Conservation (phyloP, 64 coral and sea anemone genomes). For the Stichodactyla mertensii region DNA sequence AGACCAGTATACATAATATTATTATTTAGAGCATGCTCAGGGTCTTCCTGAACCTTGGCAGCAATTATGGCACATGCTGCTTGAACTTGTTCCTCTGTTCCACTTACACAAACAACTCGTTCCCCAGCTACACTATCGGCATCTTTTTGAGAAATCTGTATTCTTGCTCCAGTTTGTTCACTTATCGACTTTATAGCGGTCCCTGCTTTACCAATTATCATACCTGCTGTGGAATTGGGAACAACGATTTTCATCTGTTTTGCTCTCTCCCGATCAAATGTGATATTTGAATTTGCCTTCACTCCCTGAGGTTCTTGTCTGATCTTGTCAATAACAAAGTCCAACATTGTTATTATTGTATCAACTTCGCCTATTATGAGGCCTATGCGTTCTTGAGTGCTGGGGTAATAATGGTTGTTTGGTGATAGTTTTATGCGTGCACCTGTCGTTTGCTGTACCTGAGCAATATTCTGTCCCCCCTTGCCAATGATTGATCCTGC, state of each 20-base stretch:
- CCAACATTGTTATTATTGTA: slow-evolving; percentile 85
- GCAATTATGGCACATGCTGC: slow-evolving; percentile 74
- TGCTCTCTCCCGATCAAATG: slow-evolving; percentile 77
- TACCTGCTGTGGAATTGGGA: slow-evolving; percentile 94
- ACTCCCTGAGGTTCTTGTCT: slow-evolving; percentile 77
- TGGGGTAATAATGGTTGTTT: slow-evolving; percentile 96
- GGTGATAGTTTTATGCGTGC: slow-evolving; percentile 94
- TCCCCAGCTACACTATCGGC: slow-evolving; percentile 85
- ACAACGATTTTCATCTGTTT: slow-evolving; percentile 96
- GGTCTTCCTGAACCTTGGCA: slow-evolving; percentile 90
- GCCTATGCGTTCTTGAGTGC: slow-evolving; percentile 93
- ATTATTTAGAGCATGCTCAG: slow-evolving; percentile 93
- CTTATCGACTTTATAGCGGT: slow-evolving; percentile 80
- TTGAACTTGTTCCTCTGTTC: slow-evolving; percentile 79
- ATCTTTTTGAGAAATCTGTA: slow-evolving; percentile 98
- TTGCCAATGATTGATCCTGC: slow-evolving; percentile 99
- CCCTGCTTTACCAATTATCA: slow-evolving; percentile 95
- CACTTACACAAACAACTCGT: slow-evolving; percentile 70
- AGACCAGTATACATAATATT: slow-evolving; percentile 91
- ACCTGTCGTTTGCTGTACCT: slow-evolving; percentile 87
- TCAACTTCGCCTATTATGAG: slow-evolving; percentile 95
- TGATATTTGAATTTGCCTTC: slow-evolving; percentile 59
- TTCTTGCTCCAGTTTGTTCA: slow-evolving; percentile 89
- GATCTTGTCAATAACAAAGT: slow-evolving; percentile 97
- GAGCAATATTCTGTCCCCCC: slow-evolving; percentile 89